A percentile compares a stretch with the other conserved stretches of the same genome.
Conservation (phyloP, 2,888 invertebrate species). For the Synanthedon tipuliformis region DNA sequence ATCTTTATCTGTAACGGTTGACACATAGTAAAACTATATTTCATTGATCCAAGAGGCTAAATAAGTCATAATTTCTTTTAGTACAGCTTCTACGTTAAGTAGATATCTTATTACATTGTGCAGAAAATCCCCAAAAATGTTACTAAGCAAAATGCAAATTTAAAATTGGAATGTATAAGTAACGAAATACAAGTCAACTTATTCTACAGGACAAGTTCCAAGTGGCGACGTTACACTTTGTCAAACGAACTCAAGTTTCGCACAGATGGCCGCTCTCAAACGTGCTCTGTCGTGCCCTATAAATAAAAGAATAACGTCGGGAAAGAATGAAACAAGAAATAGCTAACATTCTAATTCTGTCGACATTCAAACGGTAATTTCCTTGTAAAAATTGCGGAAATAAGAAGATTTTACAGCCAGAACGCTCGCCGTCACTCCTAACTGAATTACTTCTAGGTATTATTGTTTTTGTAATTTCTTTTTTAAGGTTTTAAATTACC, state of each 20-base stretch:
- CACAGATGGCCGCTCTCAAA: neutral
- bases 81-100: too few relatives aligned
- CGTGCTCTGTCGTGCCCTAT: neutral
- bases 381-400: conserved; percentile 9
- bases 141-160: too few relatives aligned
- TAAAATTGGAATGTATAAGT: too few relatives aligned
- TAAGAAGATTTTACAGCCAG: conserved; percentile 9
- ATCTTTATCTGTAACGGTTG: too few relatives aligned
- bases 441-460: conserved; percentile 3
- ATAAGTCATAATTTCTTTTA: too few relatives aligned
- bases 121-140: too few relatives aligned
- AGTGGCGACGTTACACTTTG: neutral
- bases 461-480: neutral
- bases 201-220: neutral
- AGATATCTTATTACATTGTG: too few relatives aligned
- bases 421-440: conserved; percentile 2
- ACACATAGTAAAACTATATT: too few relatives aligned
- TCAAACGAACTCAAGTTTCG: neutral
- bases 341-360: conserved; percentile 5
- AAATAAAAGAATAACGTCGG: neutral
- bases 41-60: too few relatives aligned
- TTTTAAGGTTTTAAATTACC: neutral
- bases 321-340: conserved; percentile 2
- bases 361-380: conserved; percentile 7
- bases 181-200: neutral